Base-by-base conservation (phyloP, 1,140 invertebrate genomes). In the Drosophila kikkawai region DNA sequence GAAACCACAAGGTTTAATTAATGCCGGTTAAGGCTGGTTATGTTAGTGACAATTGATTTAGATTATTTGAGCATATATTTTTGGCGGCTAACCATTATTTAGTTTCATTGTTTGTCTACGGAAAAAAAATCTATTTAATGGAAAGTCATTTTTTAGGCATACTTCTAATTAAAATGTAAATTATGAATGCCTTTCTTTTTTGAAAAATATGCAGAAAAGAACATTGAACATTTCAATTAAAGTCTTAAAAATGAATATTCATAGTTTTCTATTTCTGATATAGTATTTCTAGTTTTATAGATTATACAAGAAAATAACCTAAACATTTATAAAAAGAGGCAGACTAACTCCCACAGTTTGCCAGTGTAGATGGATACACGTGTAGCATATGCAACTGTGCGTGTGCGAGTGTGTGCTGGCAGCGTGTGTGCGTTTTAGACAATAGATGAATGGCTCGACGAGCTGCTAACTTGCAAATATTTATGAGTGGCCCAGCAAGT, bases 381-480 rank as follows among this genome's bases (percentile, higher is more conserved):
- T 80, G 53, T 42, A 63, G 29, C 61, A 73, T 66, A 66, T 65
- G 48, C 55, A 42, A 63, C 47, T 45, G 36, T 37, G 51, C 39
- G 45, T 50, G 47, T 64, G 60, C n/a, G 41, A 47, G 64, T 56
- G 58, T 37, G 44, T 64, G 47, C 75, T 53, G 47, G 50, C 53
- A n/a, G 47, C 47, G 45, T 60, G 69, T 87, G 78, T 90, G 53
- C 61, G 81, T 78, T 78, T 78, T 78, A 78, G 75, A 70, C 75
- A 78, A 75, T 90, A 90, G 85, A 90, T 90, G 85, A 90, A 90
- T 90, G 75, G 86, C 85, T 82, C 85, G 86, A 90, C 85, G 85
- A 90, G 85, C 86, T 90, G 85, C 85, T 90, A 90, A 90, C 85
- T 90, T 90, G 85, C 85, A 90, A 90, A 90, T 90, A 90, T 90